Evolutionary conservation across 1,140 invertebrate genomes (phyloP), one percentile per base, ranked within the genome.

Genomic region (Venturia canescens): DNA sequence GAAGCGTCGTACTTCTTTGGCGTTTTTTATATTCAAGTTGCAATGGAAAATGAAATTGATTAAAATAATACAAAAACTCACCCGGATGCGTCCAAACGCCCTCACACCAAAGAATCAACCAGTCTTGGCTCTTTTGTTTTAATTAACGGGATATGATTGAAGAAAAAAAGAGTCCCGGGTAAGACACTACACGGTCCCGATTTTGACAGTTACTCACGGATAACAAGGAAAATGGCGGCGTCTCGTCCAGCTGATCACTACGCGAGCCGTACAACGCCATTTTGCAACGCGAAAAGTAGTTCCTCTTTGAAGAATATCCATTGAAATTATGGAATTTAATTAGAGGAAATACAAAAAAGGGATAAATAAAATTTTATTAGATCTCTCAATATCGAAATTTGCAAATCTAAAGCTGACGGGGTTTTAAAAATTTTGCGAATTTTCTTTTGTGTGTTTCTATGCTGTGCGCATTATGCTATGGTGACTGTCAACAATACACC

Each of bases 61-160:
- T 53, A 4, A 15, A 53, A 53, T 3, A 34, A 34, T 34, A 3
- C 3, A 34, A 34, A 53, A 53, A 53, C 89, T 89, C 79, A 91
- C 89, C 90, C 89, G 90, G 90, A 91, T 90, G 90, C 90, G 89
- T 90, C 90, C 89, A 85, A 85, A 86, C 86, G 84, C 82, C 72
- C 81, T 88, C 76, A 88, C 86, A 60, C 85, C 71, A 83, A 79
- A 84, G 75, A 78, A 84, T 90, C 87, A 89, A 84, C 90, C 90
- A 89, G 86, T 90, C 80, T 88, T 83, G 84, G 82, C 83, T 82
- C 84, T 82, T 82, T 85, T 84, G 26, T 81, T 78, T 50, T 81
- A 48, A 79, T 83, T 70, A 70, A 80, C 75, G 63, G 82, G 69
- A 79, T 50, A 86, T 83, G 26, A 80, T 57, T 76, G 81, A 84